Base-by-base conservation (phyloP, 2,888 invertebrate species). In the Epinotia demarniana region DNA sequence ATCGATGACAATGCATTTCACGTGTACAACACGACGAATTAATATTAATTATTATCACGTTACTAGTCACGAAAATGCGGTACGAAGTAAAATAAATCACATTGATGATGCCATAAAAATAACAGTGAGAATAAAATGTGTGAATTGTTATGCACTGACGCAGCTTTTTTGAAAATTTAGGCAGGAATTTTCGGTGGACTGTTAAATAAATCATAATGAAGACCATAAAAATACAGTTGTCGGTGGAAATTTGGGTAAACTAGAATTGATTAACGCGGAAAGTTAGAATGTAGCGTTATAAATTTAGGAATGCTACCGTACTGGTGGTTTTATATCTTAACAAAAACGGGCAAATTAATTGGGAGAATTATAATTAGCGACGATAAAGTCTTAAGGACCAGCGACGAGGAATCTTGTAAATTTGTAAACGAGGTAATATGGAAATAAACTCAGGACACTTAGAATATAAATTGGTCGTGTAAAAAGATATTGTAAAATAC, bases 11-110 rank as follows among this genome's bases (percentile, higher is more conserved):
- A 85, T 81, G 91, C 90, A 81, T 80, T 83, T 88, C 82, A 84
- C 85, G 83, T 84, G 86, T 80, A 83, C 81, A 76, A 80, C 80
- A 80, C 92, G 91, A 92, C 87, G 91, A 83, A 84, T 86, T 90
- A 92, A 92, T 93, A 85, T 86, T 90, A 92, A 92, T 93, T 93
- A 92, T 90, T 91, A 90, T 87, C 84, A 83, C 85, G 90, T 90
- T 87, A 89, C 90, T 88, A 90, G 88, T 86, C 87, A 84, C 85
- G 85, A 84, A 87, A 86, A 80, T 82, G 83, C 82, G 82, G 8
- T 9, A 39, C 81, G 83, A 78, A 75, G 82, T 80, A 80, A 84
- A 86, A 86, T 81, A 83, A 86, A 87, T 85, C 82, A 84, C 84
- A 85, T 85, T 84, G 84, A 83, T 73, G 78, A 78, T 66, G 71